Conservation (phyloP, 2,113 vertebrate species). For the Eupsittula cactorum region DNA sequence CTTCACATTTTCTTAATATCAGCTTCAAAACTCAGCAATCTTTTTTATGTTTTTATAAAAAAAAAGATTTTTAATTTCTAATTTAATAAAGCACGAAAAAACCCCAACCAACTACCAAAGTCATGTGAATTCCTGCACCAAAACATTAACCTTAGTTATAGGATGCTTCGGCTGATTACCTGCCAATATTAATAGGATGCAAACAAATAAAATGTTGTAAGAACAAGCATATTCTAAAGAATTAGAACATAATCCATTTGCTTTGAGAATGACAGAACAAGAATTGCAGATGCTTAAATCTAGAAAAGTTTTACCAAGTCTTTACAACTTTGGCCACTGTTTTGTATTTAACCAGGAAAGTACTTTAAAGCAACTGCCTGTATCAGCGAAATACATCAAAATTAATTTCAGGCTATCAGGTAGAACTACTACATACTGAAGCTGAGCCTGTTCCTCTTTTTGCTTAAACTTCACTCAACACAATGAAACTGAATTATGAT, state of each 20-base stretch:
- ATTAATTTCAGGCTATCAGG: neutral
- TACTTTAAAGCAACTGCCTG: neutral
- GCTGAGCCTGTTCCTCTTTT: neutral
- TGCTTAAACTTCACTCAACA: neutral
- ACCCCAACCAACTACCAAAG: neutral
- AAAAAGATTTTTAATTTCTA: neutral
- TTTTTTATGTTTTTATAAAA: neutral
- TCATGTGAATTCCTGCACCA: neutral
- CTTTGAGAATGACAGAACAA: neutral
- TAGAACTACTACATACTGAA: neutral
- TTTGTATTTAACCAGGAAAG: neutral
- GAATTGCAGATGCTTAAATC: neutral
- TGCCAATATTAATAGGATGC: neutral
- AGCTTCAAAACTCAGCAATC: neutral
- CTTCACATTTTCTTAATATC: neutral
- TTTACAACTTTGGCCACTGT: neutral
- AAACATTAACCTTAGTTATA: neutral
- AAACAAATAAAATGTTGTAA: neutral
- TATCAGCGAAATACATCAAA: neutral
- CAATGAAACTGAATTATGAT: neutral
- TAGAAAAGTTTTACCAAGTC: neutral
- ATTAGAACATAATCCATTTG: neutral
- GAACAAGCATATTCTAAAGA: neutral
- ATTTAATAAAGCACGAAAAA: neutral
- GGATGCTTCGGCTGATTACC: neutral